Percentiles rank a stretch among this genome's conserved stretches.
phyloP scores from a whole-genome alignment of 1,140 invertebrate genomes.

The Homalodisca vitripennis region DNA sequence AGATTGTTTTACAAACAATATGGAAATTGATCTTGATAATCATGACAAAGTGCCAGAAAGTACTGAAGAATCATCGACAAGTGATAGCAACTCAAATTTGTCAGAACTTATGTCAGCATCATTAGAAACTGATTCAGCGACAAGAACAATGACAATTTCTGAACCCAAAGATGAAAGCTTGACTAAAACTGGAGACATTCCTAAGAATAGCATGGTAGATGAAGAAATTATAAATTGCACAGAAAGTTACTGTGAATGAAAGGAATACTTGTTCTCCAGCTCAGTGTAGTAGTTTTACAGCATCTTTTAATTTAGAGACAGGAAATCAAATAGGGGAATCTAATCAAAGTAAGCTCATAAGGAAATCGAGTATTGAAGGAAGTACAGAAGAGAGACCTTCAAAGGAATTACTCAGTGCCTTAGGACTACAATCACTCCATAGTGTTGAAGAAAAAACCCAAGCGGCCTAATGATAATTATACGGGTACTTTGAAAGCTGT shows the following conservation, averaged over 20 bases:
- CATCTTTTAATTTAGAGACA: neutral
- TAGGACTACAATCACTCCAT: slow-evolving; percentile 49
- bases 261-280: neutral
- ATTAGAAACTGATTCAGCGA: neutral
- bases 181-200: neutral
- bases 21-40: neutral
- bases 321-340: no score
- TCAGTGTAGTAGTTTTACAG: neutral
- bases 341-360: no score
- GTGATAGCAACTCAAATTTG: slow-evolving; percentile 23
- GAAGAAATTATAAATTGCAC: slow-evolving; percentile 13
- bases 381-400: slow-evolving; percentile 56
- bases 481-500: slow-evolving; percentile 77
- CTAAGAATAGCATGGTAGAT: neutral
- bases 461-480: slow-evolving; percentile 50
- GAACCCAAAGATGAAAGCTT: neutral
- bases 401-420: slow-evolving; percentile 63
- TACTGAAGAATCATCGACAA: slow-evolving; percentile 26
- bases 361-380: slow-evolving; percentile 42
- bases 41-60: neutral
- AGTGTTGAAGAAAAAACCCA: slow-evolving; percentile 36
- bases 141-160: neutral
- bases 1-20: neutral
- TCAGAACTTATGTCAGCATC: neutral
- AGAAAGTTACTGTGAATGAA: neutral